These are phyloP conservation scores for Limnephilus lunatus DNA, from an alignment of 2,888 invertebrate genomes.

Conservation along the genomic window DNA sequence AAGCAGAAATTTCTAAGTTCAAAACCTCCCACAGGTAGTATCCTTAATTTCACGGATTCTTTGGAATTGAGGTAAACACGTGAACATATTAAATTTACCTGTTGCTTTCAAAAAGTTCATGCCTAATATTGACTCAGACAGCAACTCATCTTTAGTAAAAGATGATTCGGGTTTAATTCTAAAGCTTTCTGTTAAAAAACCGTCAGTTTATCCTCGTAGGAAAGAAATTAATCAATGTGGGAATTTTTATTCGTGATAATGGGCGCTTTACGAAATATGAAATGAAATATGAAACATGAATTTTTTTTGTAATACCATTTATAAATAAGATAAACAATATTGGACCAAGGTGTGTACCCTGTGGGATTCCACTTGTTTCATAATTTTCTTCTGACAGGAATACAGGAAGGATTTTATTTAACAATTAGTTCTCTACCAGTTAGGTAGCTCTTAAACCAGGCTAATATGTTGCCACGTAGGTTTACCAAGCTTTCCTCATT, in stretches of 20 bases:
- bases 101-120: neutral
- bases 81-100: neutral
- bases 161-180: neutral
- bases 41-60: neutral
- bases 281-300: no score
- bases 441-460: no score
- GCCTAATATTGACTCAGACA: neutral
- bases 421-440: no score
- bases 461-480: no score
- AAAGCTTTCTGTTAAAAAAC: neutral
- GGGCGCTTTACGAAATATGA: no score
- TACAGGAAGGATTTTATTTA: no score
- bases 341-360: no score
- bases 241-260: neutral
- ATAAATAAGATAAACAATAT: no score
- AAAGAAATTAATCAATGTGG: neutral
- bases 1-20: neutral
- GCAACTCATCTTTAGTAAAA: neutral
- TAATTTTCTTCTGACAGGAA: no score
- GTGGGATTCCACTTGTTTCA: no score
- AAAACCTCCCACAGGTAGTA: neutral
- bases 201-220: neutral
- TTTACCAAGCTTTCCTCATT: no score
- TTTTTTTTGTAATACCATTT: no score
- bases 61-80: neutral